Evolutionary conservation across 2,888 invertebrate species (phyloP).

Genomic region (Eilema sororculum): DNA sequence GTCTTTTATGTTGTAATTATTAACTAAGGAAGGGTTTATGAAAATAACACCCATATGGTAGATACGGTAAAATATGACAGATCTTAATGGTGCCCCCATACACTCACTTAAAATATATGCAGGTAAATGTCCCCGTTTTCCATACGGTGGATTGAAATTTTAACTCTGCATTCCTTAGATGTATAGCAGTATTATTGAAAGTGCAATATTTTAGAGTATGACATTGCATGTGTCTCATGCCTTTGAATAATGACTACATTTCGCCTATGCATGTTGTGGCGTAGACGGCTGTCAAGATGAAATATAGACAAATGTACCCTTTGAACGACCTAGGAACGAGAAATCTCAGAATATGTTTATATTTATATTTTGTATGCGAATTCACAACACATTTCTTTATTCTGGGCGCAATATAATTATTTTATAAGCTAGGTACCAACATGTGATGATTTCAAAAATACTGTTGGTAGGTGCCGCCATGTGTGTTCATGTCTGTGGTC

Average conservation of each 20-base stretch:
- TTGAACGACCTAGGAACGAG: neutral
- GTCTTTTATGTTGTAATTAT: too few species aligned
- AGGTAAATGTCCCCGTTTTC: too few species aligned
- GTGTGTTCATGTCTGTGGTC: too few species aligned
- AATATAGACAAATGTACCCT: neutral
- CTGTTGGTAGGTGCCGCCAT: too few species aligned
- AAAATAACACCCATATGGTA: neutral
- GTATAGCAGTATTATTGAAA: neutral
- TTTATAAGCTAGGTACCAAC: neutral
- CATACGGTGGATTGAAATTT: neutral
- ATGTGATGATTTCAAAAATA: too few species aligned
- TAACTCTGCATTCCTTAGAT: neutral
- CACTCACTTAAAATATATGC: too few species aligned
- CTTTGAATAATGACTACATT: constrained; percentile 3
- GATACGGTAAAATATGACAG: neutral
- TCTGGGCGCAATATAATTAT: neutral
- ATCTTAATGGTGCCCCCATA: neutral
- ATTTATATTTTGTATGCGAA: neutral
- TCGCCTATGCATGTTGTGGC: neutral
- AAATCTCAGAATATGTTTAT: neutral
- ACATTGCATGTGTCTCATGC: neutral
- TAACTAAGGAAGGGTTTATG: too few species aligned
- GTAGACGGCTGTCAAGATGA: neutral
- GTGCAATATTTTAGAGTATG: neutral
- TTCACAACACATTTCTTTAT: neutral